These are phyloP conservation scores for Sinhomidia bicolor DNA, from an alignment of 2,888 invertebrate genomes.

Conservation along the genomic window DNA sequence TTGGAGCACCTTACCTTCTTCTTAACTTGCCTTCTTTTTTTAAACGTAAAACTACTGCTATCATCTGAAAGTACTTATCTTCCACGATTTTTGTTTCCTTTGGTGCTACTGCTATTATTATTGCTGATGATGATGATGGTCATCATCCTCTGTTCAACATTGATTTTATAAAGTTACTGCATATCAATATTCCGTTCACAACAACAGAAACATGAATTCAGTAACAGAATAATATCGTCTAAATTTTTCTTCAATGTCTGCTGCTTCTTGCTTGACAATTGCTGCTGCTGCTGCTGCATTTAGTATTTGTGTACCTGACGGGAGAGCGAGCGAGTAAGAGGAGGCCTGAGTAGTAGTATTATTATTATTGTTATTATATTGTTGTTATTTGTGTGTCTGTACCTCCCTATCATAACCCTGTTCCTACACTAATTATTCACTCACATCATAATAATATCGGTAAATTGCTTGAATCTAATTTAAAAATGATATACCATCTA, in stretches of 20 bases:
- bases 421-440: conserved; percentile 45
- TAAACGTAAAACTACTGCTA: background rate
- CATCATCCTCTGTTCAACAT: no score
- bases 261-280: conserved; percentile 17
- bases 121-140: no score
- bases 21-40: no score
- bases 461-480: conserved; percentile 45
- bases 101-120: background rate
- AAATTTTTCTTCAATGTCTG: background rate
- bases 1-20: conserved; percentile 59
- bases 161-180: background rate
- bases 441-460: no score
- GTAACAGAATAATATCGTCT: background rate
- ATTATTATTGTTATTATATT: no score
- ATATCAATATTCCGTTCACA: conserved; percentile 35
- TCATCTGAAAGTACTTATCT: no score
- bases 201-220: background rate
- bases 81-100: conserved; percentile 1
- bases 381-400: background rate
- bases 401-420: conserved; percentile 44
- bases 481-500: conserved; percentile 21
- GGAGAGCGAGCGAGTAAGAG: conserved; percentile 10
- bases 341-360: conserved; percentile 14
- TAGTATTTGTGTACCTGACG: conserved; percentile 44
- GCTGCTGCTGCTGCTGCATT: conserved; percentile 35